These are phyloP conservation scores for Arenaria interpres DNA, from an alignment of 2,113 vertebrate species.

Conservation along the genomic window DNA sequence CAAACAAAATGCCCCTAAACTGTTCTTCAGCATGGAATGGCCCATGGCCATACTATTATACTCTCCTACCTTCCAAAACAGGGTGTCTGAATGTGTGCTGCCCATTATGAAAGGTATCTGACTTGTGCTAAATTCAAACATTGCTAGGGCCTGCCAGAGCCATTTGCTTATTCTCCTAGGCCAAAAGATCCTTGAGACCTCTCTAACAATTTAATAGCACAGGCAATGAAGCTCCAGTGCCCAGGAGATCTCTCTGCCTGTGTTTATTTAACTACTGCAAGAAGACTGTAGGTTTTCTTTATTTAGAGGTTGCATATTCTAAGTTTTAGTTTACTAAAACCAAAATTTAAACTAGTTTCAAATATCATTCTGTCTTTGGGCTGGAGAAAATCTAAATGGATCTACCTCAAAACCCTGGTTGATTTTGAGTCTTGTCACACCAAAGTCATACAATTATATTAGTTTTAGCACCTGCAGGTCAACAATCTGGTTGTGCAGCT, in stretches of 20 bases:
- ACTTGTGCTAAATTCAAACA: background rate
- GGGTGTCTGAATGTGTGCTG: background rate
- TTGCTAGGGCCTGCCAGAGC: background rate
- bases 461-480: slow-evolving; percentile 1
- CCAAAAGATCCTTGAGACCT: background rate
- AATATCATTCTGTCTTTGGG: background rate
- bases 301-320: background rate
- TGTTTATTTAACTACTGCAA: background rate
- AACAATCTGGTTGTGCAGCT: slow-evolving; percentile 14
- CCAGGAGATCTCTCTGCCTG: background rate
- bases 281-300: background rate
- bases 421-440: background rate
- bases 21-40: background rate
- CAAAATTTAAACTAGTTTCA: background rate
- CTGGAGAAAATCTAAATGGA: background rate
- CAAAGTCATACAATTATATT: background rate
- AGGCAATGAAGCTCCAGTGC: background rate
- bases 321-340: background rate
- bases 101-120: background rate
- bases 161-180: background rate
- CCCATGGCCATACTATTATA: background rate
- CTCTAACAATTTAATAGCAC: background rate
- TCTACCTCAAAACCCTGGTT: background rate
- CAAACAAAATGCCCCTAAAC: background rate
- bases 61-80: background rate